Base-by-base conservation (phyloP, 1,140 invertebrate genomes). In the Ylistrum balloti region DNA sequence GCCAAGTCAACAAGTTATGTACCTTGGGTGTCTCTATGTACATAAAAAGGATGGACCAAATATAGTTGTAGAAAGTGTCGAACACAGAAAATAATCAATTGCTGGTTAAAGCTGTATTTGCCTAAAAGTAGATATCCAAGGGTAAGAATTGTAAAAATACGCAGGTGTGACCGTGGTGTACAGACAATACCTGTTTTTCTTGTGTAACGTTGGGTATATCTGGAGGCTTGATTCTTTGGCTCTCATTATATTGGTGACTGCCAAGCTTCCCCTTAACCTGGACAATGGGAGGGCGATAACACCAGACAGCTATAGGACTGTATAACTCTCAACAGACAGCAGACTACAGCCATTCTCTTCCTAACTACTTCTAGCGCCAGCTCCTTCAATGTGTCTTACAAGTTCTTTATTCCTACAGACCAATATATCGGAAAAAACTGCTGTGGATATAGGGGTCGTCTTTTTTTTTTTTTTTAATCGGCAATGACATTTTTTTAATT, bases 1-100 rank as follows among this genome's bases (percentile, higher is more conserved):
- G 56, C 56, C 56, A 74, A 74, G 56, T 74, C 56, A 74, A 74
- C 56, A 74, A 74, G 28, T 74, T 74, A 74, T 74, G 56, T 74
- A 74, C 56, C 1, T 74, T 74, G 28, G 28, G 28, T 74, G 56
- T 74, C 56, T 11, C 28, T 74, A 74, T 74, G 56, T 74, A 74
- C 56, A 74, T 74, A 74, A 74, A 74, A 74, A 74, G 56, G 22
- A 28, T n/a, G n/a, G 13, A 5, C 56, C 56, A 74, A 74, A 56
- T 28, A 74, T 74, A n/a, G n/a, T n/a, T n/a, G n/a, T n/a, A 74
- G 56, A 74, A 74, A 74, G 56, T 74, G 56, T 74, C 22, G 56
- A 74, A 74, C 22, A n/a, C 56, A 9, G 11, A 28, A 74, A 74
- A 74, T 5, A 74, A 74, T 74, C 56, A 74, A 74, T 74, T 74